Evolutionary conservation across 2,888 invertebrate species (phyloP).

Genomic region (Tinea pellionella): DNA sequence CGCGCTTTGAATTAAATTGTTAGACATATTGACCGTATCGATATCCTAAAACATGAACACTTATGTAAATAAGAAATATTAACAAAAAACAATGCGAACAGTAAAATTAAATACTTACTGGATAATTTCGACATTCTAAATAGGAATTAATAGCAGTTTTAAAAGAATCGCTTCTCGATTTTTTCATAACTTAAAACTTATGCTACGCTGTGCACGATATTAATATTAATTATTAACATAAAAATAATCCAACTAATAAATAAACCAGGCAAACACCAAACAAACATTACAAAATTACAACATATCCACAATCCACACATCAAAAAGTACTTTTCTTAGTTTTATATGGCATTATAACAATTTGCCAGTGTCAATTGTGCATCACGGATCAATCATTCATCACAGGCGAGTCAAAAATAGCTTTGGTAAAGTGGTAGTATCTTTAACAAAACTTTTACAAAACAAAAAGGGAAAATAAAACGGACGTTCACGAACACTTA

Average conservation of each 20-base stretch:
- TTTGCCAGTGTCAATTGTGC: too few relatives aligned
- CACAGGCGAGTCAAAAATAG: too few relatives aligned
- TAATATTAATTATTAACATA: neutral
- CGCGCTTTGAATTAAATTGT: slow-evolving; percentile 67
- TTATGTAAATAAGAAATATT: slow-evolving; percentile 14
- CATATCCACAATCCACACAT: neutral
- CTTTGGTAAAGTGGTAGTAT: too few relatives aligned
- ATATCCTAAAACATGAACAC: slow-evolving; percentile 58
- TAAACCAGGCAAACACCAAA: neutral
- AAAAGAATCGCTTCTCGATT: slow-evolving; percentile 74
- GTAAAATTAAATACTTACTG: slow-evolving; percentile 49
- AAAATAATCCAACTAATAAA: neutral
- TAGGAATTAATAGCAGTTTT: slow-evolving; percentile 75
- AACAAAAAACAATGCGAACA: slow-evolving; percentile 14
- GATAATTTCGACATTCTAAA: slow-evolving; percentile 76
- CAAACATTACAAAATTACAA: too few relatives aligned
- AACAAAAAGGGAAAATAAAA: too few relatives aligned
- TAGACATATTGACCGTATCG: slow-evolving; percentile 71
- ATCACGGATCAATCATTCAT: too few relatives aligned
- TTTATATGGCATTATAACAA: too few relatives aligned
- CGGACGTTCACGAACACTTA: too few relatives aligned
- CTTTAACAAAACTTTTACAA: too few relatives aligned
- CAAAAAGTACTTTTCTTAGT: too few relatives aligned
- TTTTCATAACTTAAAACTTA: slow-evolving; percentile 55
- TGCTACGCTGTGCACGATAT: neutral